Conservation (phyloP, 2,113 vertebrate species). For the Sisor rabdophorus region DNA sequence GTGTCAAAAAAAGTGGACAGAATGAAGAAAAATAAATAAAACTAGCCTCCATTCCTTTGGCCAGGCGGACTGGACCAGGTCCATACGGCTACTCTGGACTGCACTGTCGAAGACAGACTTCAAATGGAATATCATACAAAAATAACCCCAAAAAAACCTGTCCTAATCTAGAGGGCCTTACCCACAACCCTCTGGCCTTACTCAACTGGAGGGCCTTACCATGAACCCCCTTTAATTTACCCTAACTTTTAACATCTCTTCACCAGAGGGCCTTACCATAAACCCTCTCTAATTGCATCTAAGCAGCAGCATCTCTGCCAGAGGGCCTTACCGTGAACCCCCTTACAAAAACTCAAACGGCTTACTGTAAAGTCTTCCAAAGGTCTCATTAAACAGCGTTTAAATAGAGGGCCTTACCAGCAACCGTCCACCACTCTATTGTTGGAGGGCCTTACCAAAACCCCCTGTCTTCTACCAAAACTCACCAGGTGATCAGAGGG, state of each 20-base stretch:
- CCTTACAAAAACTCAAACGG: slow-evolving; percentile 16
- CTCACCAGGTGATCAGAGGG: slow-evolving; percentile 50
- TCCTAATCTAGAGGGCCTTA: slow-evolving; percentile 33
- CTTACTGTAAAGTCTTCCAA: slow-evolving; percentile 44
- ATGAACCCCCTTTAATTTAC: slow-evolving; percentile 24
- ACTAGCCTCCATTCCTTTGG: slow-evolving; percentile 42
- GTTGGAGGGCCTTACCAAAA: slow-evolving; percentile 43
- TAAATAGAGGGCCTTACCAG: slow-evolving; percentile 8
- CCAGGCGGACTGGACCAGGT: slow-evolving; percentile 45
- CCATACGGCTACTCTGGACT: slow-evolving; percentile 58
- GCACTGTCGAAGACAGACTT: slow-evolving; percentile 43
- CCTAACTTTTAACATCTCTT: background rate
- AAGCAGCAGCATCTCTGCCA: background rate
- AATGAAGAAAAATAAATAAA: slow-evolving; percentile 11
- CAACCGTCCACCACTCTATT: background rate
- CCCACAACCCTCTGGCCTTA: slow-evolving; percentile 33
- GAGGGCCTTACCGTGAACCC: slow-evolving; percentile 40
- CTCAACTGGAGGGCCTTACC: slow-evolving; percentile 43
- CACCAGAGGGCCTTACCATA: slow-evolving; percentile 41
- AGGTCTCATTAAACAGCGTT: slow-evolving; percentile 10
- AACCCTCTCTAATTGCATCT: background rate
- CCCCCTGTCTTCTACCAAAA: slow-evolving; percentile 47
- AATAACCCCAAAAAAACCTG: background rate
- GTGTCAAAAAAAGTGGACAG: slow-evolving; percentile 5
- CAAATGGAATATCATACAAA: slow-evolving; percentile 24